phyloP scores from a whole-genome alignment of 1,140 invertebrate species.

The Scaptomyza hsui region DNA sequence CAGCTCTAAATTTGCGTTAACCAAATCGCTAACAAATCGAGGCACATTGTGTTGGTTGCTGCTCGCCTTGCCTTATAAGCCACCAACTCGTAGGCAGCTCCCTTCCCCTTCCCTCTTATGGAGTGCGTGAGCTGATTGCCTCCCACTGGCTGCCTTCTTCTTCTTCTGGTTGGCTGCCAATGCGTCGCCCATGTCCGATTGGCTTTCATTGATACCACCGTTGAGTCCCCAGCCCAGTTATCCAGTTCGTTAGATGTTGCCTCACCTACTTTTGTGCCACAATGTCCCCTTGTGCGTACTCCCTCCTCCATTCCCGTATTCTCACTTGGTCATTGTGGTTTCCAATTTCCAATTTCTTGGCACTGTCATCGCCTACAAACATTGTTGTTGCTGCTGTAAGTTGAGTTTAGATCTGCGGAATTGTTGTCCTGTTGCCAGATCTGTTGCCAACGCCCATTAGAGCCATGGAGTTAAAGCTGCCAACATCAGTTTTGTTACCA shows the following conservation, averaged over 20 bases:
- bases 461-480: too few species aligned
- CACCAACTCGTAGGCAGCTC: constrained; percentile 25
- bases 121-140: constrained; percentile 58
- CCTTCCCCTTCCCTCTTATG: not conserved
- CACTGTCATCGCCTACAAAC: constrained; percentile 73
- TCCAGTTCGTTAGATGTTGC: constrained; percentile 48
- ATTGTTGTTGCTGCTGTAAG: constrained; percentile 40
- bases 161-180: constrained; percentile 67
- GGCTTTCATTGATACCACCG: constrained; percentile 68
- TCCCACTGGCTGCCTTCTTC: constrained; percentile 48
- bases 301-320: not conserved
- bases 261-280: constrained; percentile 70
- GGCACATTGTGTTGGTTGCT: constrained; percentile 48
- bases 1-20: constrained; percentile 65
- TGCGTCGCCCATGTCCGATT: constrained; percentile 75
- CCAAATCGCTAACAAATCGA: constrained; percentile 78
- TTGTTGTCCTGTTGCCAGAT: constrained; percentile 25
- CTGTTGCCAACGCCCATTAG: constrained; percentile 44
- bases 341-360: constrained; percentile 57
- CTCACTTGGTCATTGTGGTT: constrained; percentile 36
- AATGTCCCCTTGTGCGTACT: constrained; percentile 52
- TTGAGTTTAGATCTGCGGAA: too few species aligned
- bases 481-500: constrained; percentile 28
- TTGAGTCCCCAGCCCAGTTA: constrained; percentile 27
- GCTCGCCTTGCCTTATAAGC: constrained; percentile 53